A percentile compares a stretch with the other conserved stretches of the same genome.
phyloP scores from a whole-genome alignment of 2,797 vertebrate species.

The Aplochiton taeniatus region DNA sequence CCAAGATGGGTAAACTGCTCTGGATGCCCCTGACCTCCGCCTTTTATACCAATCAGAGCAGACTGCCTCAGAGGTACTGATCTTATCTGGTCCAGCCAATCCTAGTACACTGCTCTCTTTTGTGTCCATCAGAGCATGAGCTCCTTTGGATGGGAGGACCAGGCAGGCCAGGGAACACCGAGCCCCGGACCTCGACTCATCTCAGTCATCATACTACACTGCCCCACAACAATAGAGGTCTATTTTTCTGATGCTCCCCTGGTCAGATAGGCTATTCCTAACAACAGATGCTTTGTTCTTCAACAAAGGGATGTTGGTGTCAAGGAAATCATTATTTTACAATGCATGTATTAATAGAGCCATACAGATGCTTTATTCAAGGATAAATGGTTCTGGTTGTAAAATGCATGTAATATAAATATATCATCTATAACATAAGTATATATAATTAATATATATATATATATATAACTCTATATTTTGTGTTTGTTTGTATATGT shows the following conservation, averaged over 20 bases:
- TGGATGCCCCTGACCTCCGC: conserved; percentile 74
- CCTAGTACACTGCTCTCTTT: conserved; percentile 72
- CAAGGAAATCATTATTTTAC: conserved; percentile 42
- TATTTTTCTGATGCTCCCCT: conserved; percentile 62
- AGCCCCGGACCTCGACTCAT: conserved; percentile 68
- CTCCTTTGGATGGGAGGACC: conserved; percentile 66
- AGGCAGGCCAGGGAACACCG: conserved; percentile 39
- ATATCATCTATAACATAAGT: no score
- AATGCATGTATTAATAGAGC: conserved; percentile 28
- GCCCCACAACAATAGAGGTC: conserved; percentile 71
- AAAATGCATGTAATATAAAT: no score
- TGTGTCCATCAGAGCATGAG: conserved; percentile 65
- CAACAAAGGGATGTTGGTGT: conserved; percentile 44
- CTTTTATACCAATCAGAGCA: conserved; percentile 78
- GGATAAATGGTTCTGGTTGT: no score
- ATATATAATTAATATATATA: no score
- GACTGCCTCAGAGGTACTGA: conserved; percentile 74
- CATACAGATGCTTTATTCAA: background rate
- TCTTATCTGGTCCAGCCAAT: conserved; percentile 74
- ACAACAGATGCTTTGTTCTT: conserved; percentile 56
- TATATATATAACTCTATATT: no score
- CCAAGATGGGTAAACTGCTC: conserved; percentile 73
- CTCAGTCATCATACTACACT: conserved; percentile 76
- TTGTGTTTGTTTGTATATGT: no score
- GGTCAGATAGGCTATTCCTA: conserved; percentile 60